Conservation (phyloP, 2,113 vertebrate species). For the Leptobrachium ailaonicum region DNA sequence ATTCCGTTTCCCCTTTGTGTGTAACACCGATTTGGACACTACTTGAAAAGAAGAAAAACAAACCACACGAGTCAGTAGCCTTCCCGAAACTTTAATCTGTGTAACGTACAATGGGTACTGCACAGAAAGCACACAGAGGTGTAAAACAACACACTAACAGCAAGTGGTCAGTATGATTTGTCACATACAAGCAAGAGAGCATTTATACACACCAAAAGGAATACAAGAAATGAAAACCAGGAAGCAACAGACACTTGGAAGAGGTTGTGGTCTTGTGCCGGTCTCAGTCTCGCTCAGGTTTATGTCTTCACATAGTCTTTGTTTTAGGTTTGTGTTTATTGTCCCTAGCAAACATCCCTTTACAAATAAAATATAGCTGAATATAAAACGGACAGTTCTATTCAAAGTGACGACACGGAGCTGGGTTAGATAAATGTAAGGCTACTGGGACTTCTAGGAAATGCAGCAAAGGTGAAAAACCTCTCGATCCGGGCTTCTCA, state of each 20-base stretch:
- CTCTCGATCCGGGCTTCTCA: constrained; percentile 60
- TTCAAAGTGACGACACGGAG: constrained; percentile 50
- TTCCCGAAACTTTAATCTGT: constrained; percentile 82
- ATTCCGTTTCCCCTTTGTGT: too few species aligned
- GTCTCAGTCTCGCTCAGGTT: constrained; percentile 26
- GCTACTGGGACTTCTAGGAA: constrained; percentile 67
- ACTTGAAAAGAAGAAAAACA: too few species aligned
- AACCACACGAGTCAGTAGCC: constrained; percentile 67
- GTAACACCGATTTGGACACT: too few species aligned
- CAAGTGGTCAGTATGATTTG: constrained; percentile 57
- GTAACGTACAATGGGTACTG: constrained; percentile 77
- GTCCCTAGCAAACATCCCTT: constrained; percentile 55
- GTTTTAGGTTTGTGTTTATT: not conserved
- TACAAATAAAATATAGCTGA: constrained; percentile 61
- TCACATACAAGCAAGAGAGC: constrained; percentile 58
- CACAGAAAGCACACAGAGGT: constrained; percentile 78
- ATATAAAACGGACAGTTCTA: constrained; percentile 60
- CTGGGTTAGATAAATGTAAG: constrained; percentile 60
- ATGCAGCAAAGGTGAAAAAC: constrained; percentile 60
- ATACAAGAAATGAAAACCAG: constrained; percentile 45
- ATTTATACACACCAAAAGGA: constrained; percentile 51
- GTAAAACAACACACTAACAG: constrained; percentile 65
- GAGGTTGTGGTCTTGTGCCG: constrained; percentile 32
- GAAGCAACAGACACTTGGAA: constrained; percentile 24
- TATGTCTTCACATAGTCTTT: constrained; percentile 10